Conservation (phyloP, 2,888 invertebrate species). For the Tetranychus piercei region DNA sequence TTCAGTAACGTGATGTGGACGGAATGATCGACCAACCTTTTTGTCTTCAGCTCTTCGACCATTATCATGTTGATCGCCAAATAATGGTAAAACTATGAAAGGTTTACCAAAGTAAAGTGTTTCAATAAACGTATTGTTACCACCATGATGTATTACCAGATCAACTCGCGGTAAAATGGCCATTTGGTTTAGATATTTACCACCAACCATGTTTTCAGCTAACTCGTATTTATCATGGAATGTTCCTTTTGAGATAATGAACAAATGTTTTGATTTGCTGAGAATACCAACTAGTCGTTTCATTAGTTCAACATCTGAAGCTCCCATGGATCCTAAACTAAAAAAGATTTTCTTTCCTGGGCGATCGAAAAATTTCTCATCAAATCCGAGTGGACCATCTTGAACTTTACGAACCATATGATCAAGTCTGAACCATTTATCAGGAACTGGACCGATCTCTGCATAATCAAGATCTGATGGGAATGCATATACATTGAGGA, state of each 20-base stretch:
- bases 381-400: not conserved
- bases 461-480: not conserved
- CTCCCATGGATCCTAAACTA: conserved; percentile 5
- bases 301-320: not conserved
- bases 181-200: not conserved
- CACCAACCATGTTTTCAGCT: conserved; percentile 3
- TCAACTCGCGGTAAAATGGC: not conserved
- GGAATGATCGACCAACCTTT: not conserved
- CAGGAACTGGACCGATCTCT: not conserved
- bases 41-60: not conserved
- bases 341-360: not conserved
- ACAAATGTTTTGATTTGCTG: not conserved
- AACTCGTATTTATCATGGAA: conserved; percentile 3
- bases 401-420: not conserved
- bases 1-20: not conserved
- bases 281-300: not conserved
- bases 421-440: not conserved
- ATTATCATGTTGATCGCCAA: conserved; percentile 6
- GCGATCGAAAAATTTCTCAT: not conserved
- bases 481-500: conserved; percentile 6
- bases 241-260: conserved; percentile 1
- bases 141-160: not conserved
- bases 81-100: conserved; percentile 15
- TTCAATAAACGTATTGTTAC: not conserved
- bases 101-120: conserved; percentile 15